Evolutionary conservation across 2,888 invertebrate species (phyloP), one percentile per base, ranked within the genome.

Genomic region (Sinopyrophorus schimmeli): DNA sequence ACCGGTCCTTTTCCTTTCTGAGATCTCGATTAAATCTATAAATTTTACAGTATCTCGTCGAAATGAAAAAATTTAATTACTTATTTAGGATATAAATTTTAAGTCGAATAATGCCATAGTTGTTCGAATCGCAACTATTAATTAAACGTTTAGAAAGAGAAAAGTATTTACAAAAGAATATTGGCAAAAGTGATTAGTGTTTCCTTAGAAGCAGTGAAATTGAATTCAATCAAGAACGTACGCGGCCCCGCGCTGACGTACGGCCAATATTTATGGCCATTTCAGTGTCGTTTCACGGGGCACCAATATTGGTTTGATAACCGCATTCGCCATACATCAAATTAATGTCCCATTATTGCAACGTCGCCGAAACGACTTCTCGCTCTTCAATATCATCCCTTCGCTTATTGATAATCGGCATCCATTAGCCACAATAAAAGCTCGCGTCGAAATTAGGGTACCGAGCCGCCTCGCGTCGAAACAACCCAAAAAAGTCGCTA

Each of bases 311-410:
- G 72, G 69, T 70, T 70, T 72, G 73, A 73, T 73, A 73, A 73
- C 73, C 72, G 67, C 66, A 66, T 68, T 63, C 59, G 65, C 64
- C 68, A 69, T 74, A 74, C 71, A 73, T 74, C 74, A 73, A 72
- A 70, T 69, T 73, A 73, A 73, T 73, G 73, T 72, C 67, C 73
- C 68, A 73, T 73, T 74, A 74, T 73, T 72, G 74, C 72, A 63
- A 62, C 67, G 71, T 69, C 69, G 69, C 69, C 70, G 65, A 68
- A 70, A 70, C n/a, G 68, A 60, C 54, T 53, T 56, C 54, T 58
- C n/a, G n/a, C n/a, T n/a, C n/a, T n/a, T n/a, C n/a, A n/a, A n/a
- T n/a, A n/a, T n/a, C n/a, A n/a, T n/a, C n/a, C n/a, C n/a, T n/a
- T n/a, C n/a, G n/a, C 28, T 38, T 32, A 38, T 37, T 38, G 30